phyloP scores from a whole-genome alignment of 2,113 vertebrate genomes.

The Nannospalax galili region DNA sequence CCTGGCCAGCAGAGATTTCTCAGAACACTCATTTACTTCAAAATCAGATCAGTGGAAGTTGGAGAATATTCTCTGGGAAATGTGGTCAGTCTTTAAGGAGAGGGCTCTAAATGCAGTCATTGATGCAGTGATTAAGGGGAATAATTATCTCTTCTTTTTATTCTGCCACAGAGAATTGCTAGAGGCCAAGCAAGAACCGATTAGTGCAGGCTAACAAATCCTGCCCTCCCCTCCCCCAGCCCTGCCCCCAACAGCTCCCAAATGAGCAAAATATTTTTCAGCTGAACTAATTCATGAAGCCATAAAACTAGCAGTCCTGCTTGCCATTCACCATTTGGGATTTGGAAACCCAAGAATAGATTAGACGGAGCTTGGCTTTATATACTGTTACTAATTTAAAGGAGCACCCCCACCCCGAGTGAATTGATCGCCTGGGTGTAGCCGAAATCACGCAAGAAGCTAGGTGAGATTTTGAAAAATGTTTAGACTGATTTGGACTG shows the following conservation, averaged over 20 bases:
- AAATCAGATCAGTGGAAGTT: constrained; percentile 70
- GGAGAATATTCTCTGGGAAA: constrained; percentile 65
- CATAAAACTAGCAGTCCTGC: constrained; percentile 62
- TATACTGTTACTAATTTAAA: constrained; percentile 53
- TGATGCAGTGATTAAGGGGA: constrained; percentile 72
- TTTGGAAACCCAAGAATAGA: constrained; percentile 66
- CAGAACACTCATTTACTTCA: constrained; percentile 64
- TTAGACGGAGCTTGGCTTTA: constrained; percentile 58
- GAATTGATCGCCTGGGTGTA: not conserved
- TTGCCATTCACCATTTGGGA: constrained; percentile 46
- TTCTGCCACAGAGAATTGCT: constrained; percentile 74
- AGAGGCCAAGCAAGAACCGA: constrained; percentile 75
- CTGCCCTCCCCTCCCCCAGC: not conserved
- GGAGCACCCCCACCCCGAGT: constrained; percentile 20
- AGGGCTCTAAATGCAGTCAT: constrained; percentile 72
- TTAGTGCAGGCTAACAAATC: constrained; percentile 60
- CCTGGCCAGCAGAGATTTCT: constrained; percentile 57
- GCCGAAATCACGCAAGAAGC: not conserved
- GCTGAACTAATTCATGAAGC: constrained; percentile 73
- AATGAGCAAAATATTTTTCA: constrained; percentile 68
- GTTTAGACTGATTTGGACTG: constrained; percentile 29
- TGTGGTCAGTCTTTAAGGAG: constrained; percentile 67
- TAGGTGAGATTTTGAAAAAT: constrained; percentile 45
- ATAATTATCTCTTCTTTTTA: constrained; percentile 78
- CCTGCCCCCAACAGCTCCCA: constrained; percentile 13